Conservation (phyloP, 2,797 vertebrate species). For the Sciaenops ocellatus region DNA sequence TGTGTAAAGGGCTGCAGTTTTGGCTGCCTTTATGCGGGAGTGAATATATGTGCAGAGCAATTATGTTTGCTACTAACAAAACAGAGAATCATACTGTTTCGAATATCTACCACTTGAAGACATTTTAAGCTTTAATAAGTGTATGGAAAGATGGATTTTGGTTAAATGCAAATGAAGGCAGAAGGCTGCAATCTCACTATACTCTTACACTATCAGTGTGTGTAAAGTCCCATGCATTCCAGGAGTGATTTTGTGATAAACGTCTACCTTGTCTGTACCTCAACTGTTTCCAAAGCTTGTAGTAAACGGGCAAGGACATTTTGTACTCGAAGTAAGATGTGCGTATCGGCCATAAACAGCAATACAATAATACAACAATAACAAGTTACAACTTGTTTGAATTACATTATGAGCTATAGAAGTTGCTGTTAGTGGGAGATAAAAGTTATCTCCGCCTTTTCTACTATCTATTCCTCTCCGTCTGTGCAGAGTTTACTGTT, state of each 20-base stretch:
- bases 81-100: neutral
- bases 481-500: neutral
- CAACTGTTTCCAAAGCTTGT: neutral
- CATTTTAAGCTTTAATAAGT: neutral
- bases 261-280: neutral
- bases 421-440: neutral
- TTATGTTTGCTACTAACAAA: neutral
- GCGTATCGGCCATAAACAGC: neutral
- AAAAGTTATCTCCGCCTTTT: neutral
- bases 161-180: conserved; percentile 3
- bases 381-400: neutral
- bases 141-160: neutral
- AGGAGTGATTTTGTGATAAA: neutral
- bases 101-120: neutral
- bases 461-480: neutral
- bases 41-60: neutral
- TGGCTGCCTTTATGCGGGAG: neutral
- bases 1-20: conserved; percentile 11
- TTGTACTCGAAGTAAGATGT: neutral
- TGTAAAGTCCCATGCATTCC: neutral
- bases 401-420: neutral
- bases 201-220: neutral
- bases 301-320: neutral
- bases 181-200: neutral
- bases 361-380: neutral